phyloP scores from a whole-genome alignment of 2,113 vertebrate genomes.

The Cranoglanis bouderius region DNA sequence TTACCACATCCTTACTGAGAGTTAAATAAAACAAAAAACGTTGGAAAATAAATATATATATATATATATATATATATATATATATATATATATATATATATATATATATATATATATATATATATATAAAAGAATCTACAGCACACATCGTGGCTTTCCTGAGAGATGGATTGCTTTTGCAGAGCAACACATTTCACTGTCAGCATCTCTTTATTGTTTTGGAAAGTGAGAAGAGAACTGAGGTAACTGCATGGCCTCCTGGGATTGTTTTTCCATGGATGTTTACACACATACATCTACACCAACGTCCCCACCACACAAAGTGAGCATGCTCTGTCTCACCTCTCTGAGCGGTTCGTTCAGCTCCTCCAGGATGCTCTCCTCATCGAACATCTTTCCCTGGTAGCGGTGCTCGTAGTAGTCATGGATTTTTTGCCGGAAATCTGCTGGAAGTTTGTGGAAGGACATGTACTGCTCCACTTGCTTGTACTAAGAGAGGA shows the following conservation, averaged over 20 bases:
- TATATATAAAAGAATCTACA: background rate
- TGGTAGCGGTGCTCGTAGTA: constrained; percentile 98
- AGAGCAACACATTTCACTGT: background rate
- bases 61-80: too few relatives aligned
- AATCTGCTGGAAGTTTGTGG: constrained; percentile 94
- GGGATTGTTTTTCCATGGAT: constrained; percentile 37
- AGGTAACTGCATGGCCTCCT: constrained; percentile 27
- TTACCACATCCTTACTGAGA: background rate
- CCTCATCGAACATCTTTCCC: constrained; percentile 99
- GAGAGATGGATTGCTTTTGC: constrained; percentile 23
- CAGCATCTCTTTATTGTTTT: constrained; percentile 33
- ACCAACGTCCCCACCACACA: background rate
- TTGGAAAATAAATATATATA: background rate
- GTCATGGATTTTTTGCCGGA: constrained; percentile 95
- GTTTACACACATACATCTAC: constrained; percentile 34
- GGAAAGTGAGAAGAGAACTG: constrained; percentile 29
- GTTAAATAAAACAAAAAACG: background rate
- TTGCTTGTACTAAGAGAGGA: constrained; percentile 86
- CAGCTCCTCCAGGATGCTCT: constrained; percentile 95
- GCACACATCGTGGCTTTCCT: background rate
- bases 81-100: too few relatives aligned
- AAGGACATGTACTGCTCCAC: constrained; percentile 99
- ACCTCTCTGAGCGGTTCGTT: constrained; percentile 94
- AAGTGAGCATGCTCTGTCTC: constrained; percentile 18
- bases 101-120: too few relatives aligned